Base-by-base conservation (phyloP, 2,113 vertebrate species). In the Oceanites oceanicus region DNA sequence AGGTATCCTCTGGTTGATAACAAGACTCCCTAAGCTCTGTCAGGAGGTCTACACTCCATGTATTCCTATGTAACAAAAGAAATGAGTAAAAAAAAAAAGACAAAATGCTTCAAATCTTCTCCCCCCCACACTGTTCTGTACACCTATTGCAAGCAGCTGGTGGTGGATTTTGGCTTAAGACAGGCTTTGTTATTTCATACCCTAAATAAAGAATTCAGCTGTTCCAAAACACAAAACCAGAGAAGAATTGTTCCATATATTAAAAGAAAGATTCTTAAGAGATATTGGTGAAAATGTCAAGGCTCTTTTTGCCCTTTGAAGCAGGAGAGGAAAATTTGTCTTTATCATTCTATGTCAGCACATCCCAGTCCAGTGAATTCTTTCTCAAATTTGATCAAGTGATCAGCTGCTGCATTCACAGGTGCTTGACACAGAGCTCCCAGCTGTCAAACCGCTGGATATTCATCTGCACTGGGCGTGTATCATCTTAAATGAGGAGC, bases 401-500 rank as follows among this genome's bases (percentile, higher is more conserved):
- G 12, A 55, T 5, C 44, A 40, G 59, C 16, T 32, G 59, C 38
- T 23, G 59, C 53, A 50, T 45, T 58, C 74, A 8, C 2, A 11
- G 23, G 20, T 4, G 45, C 79, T 27, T 21, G 66, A 75, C 71
- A 55, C 32, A 62, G 55, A 75, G 56, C 62, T 65, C 61, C 23
- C 61, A 66, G 68, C 45, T 74, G 47, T 12, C 40, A 32, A 15
- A 6, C 20, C 0, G 0, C 50, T 82, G 75, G 11, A 10, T 30
- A 29, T 7, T 18, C 10, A 10, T 1, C 62, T 55, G 62, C 7
- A 7, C 14, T 15, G 42, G 7, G 25, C 11, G 21, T 26, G 15
- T 1, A 22, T 0, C 14, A 5, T 0, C 40, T 34, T 1, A 6
- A 14, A 6, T 0, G 18, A 30, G 62, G 55, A 40, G 6, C 21